A percentile compares a stretch with the other conserved stretches of the same genome.
These are phyloP conservation scores for Neosilurus hyrtlii DNA, from an alignment of 2,797 vertebrate genomes.

Conservation along the genomic window DNA sequence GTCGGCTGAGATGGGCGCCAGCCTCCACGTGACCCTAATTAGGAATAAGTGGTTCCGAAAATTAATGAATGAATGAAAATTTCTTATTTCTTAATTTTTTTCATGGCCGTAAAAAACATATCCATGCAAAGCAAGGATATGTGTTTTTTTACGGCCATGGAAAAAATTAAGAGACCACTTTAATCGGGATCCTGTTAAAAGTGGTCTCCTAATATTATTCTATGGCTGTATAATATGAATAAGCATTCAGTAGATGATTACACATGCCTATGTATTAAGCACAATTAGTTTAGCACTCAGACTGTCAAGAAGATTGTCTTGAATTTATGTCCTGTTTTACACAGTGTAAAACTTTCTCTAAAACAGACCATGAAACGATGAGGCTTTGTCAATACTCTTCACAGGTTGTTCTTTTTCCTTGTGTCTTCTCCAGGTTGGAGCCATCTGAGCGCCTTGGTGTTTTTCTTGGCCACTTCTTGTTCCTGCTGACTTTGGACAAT, in stretches of 20 bases:
- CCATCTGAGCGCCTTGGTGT: constrained; percentile 38
- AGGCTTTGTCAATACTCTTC: constrained; percentile 31
- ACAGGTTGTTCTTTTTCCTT: constrained; percentile 9
- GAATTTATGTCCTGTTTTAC: neutral
- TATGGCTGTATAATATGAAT: no score
- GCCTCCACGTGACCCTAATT: no score
- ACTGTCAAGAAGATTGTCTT: neutral
- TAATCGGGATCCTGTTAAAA: no score
- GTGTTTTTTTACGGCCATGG: no score
- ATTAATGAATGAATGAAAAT: no score
- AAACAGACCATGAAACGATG: constrained; percentile 6
- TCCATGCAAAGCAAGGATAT: no score
- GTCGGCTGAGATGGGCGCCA: no score
- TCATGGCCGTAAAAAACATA: no score
- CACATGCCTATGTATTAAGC: neutral
- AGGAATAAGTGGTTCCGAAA: no score
- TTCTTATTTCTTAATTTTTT: no score
- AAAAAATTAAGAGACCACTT: neutral
- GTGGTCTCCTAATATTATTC: no score
- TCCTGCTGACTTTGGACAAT: constrained; percentile 48
- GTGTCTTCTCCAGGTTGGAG: constrained; percentile 39
- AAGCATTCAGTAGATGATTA: neutral
- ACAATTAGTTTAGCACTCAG: neutral
- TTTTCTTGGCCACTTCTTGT: constrained; percentile 44
- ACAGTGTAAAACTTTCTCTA: neutral